phyloP scores from a whole-genome alignment of 2,888 invertebrate genomes.

The Orgyia antiqua region DNA sequence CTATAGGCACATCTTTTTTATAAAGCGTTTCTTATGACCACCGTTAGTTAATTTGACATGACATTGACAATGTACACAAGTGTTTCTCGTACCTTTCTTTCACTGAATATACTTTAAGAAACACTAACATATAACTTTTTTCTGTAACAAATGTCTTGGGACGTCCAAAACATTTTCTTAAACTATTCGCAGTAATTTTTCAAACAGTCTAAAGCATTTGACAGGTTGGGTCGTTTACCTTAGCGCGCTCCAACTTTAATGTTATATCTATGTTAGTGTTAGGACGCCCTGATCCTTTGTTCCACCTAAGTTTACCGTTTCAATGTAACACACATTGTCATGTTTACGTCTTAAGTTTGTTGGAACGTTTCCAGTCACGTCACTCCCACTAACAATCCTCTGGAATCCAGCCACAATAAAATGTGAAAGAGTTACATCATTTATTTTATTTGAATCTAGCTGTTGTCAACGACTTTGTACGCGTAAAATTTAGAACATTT shows the following conservation, averaged over 20 bases:
- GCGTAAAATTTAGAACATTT: no score
- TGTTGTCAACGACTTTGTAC: no score
- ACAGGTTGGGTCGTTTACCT: slow-evolving; percentile 5
- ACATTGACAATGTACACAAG: no score
- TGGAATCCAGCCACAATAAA: slow-evolving; percentile 39
- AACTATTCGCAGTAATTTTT: slow-evolving; percentile 10
- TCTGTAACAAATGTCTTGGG: no score
- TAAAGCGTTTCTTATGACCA: no score
- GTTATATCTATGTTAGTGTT: slow-evolving; percentile 30
- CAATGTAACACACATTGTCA: slow-evolving; percentile 46
- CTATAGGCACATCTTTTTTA: no score
- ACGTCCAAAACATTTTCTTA: not conserved
- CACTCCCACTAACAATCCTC: slow-evolving; percentile 37
- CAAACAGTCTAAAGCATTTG: slow-evolving; percentile 10
- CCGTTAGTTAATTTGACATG: no score
- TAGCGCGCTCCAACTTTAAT: slow-evolving; percentile 30
- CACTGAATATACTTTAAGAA: no score
- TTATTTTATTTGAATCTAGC: no score
- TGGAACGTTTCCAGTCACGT: slow-evolving; percentile 56
- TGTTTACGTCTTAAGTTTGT: slow-evolving; percentile 55
- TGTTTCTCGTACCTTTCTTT: no score
- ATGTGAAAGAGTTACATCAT: no score
- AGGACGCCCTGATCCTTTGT: slow-evolving; percentile 18
- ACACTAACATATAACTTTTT: no score
- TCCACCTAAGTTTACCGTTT: slow-evolving; percentile 31